phyloP scores from a whole-genome alignment of 2,888 invertebrate species.

The Netelia fuscicornis region DNA sequence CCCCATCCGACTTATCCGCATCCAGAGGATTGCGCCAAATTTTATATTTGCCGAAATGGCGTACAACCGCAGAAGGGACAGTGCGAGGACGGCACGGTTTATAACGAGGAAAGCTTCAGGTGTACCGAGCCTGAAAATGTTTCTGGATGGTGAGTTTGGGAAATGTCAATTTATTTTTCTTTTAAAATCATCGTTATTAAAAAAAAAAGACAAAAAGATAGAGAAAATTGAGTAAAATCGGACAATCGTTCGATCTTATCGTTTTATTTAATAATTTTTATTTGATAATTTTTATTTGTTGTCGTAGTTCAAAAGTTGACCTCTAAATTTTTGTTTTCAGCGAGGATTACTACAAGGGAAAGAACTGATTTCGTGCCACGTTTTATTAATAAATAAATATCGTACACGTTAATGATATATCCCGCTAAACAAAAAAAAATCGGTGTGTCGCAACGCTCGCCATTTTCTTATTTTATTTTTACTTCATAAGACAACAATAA shows the following conservation, averaged over 20 bases:
- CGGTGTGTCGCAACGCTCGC: conserved; percentile 56
- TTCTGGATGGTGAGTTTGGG: conserved; percentile 89
- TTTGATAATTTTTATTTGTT: conserved; percentile 6
- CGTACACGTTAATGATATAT: conserved; percentile 46
- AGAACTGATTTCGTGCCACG: conserved; percentile 77
- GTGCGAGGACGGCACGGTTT: conserved; percentile 90
- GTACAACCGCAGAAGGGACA: conserved; percentile 91
- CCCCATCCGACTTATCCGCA: conserved; percentile 93
- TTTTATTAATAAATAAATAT: conserved; percentile 40
- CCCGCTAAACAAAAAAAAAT: conserved; percentile 17
- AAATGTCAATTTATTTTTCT: conserved; percentile 39
- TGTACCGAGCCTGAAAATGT: conserved; percentile 92
- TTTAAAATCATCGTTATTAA: conserved; percentile 27
- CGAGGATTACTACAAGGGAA: conserved; percentile 89
- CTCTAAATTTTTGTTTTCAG: conserved; percentile 85
- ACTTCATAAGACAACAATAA: conserved; percentile 77
- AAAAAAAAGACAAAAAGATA: conserved; percentile 2
- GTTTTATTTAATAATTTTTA: conserved; percentile 9
- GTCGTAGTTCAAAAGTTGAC: background rate
- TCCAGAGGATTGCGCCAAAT: conserved; percentile 92
- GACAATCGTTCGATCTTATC: background rate
- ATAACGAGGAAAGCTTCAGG: conserved; percentile 91
- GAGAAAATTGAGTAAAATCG: background rate
- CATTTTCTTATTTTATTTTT: conserved; percentile 68
- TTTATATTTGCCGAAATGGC: conserved; percentile 93